Evolutionary conservation across 2,113 vertebrate species (phyloP), one percentile per base, ranked within the genome.

Genomic region (Salvelinus sp.): DNA sequence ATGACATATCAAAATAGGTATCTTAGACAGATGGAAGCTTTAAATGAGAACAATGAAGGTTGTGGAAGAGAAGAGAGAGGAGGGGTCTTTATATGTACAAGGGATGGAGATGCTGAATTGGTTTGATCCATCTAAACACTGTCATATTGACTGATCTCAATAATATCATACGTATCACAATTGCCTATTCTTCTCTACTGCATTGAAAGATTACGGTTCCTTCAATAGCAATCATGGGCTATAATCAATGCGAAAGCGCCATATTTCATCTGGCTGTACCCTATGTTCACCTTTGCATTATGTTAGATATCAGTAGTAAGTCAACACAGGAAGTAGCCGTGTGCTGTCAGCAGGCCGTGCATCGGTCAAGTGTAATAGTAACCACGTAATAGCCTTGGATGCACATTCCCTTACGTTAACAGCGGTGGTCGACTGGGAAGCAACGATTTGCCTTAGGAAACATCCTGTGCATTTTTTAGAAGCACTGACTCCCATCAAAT

Each of bases 1-100:
- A 12, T 76, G 66, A 44, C 77, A 62, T 38, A 65, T 79, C 27
- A 67, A 54, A 84, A 80, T 23, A n/a, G 73, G 20, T 25, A 5
- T 47, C 14, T 48, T 14, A 6, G 7, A 69, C 18, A 18, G 33
- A 23, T 47, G 4, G 58, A 62, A 7, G 20, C 6, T 62, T 62
- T 22, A 22, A 62, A 62, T 14, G 1, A 62, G 22, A 44, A 3
- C 2, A 7, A 28, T 22, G 1, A 9, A 47, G 22, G 68, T 13
- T 69, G 38, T 69, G 18, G 6, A n/a, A 3, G 67, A 63, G 60
- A 18, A 1, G 66, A 30, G 14, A 30, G 16, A 38, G 20, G 20
- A 18, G 6, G 30, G 2, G 7, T 12, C 2, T 44, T 44, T 44
- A 44, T 44, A 44, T 44, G 38, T 44, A 44, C 7, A 44, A 10